Evolutionary conservation across 1,140 invertebrate species (phyloP), one percentile per base, ranked within the genome.

Genomic region (Dermatophagoides farinae): DNA sequence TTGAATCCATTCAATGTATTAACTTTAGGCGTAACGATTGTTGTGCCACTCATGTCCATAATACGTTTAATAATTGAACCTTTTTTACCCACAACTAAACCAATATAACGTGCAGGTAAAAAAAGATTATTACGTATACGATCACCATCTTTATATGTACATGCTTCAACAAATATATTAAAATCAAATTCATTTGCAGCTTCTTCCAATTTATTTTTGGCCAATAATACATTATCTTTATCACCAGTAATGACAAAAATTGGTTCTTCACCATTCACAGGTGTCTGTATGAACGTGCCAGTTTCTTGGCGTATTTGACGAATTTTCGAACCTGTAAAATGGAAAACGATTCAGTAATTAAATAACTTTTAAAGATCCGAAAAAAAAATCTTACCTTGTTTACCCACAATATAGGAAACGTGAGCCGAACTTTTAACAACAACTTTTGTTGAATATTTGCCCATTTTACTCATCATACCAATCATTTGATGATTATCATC

Each of bases 191-290:
- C 14, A 12, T 18, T 23, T 11, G 50, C 31, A 2, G n/a, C 58
- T 20, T 18, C 41, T 18, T 23, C 8, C 8, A 60, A 49, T 16
- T 37, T n/a, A 11, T 20, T 18, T 25, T 60, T 60, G 2, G 44
- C 58, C 44, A 20, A n/a, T 16, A 38, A 11, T 12, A 60, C 58
- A 50, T 51, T 47, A 11, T 60, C 38, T 37, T 40, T 31, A 37
- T 25, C 10, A 22, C 58, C 58, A 10, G 2, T 60, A 11, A 60
- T 40, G 2, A 50, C 31, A 50, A 60, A 60, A 1, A 60, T 40
- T 41, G 58, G 58, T 37, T 60, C 58, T 23, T 60, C 58, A 18
- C 58, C 58, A 37, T 46, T 49, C 5, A 60, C 58, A 1, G 58
- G 58, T n/a, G 58, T 60, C 10, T 60, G 46, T 12, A 60, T 60